phyloP scores from a whole-genome alignment of 2,113 vertebrate species.

The Zapornia atra region DNA sequence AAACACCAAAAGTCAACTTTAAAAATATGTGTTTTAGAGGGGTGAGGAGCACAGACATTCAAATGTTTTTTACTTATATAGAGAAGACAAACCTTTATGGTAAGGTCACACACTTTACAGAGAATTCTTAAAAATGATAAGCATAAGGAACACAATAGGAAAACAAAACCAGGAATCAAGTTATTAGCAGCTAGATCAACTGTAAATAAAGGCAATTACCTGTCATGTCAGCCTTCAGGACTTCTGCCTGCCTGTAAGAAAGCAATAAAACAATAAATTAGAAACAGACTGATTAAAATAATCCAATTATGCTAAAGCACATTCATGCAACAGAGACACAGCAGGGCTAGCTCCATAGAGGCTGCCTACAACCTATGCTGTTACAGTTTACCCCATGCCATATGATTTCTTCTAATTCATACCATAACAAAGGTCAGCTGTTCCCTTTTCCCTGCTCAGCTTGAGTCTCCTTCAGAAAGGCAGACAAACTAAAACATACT shows the following conservation, averaged over 20 bases:
- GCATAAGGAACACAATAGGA: background rate
- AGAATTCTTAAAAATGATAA: background rate
- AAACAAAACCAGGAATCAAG: background rate
- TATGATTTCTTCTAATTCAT: background rate
- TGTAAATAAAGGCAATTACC: constrained; percentile 77
- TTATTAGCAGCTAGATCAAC: background rate
- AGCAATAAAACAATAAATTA: constrained; percentile 30
- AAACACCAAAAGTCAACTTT: background rate
- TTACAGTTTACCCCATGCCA: background rate
- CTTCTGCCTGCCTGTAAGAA: constrained; percentile 96
- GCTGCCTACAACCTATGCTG: background rate
- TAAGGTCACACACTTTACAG: background rate
- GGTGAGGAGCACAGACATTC: background rate
- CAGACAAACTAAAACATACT: background rate
- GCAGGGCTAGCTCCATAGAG: background rate
- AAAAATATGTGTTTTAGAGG: background rate
- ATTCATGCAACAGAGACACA: background rate
- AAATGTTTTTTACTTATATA: background rate
- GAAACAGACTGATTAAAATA: constrained; percentile 1
- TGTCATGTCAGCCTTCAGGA: constrained; percentile 99
- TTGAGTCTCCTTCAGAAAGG: background rate
- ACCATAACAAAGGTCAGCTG: background rate
- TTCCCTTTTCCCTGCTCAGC: background rate
- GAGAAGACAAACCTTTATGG: background rate
- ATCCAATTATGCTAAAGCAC: background rate